Conservation (phyloP, 2,888 invertebrate species). For the Ophraella communa region DNA sequence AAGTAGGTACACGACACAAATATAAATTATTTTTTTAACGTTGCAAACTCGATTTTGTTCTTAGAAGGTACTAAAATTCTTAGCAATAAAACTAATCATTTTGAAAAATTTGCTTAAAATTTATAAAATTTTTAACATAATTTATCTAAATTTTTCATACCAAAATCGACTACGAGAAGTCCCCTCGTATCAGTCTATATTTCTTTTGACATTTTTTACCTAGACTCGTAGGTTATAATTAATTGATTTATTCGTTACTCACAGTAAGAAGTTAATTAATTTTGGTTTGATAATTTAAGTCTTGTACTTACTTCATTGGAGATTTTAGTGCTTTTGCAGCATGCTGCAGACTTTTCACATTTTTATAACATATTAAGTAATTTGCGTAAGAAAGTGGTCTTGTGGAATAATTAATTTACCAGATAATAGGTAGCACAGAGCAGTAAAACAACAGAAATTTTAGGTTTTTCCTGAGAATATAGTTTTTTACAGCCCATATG, state of each 20-base stretch:
- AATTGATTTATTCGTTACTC: slow-evolving; percentile 24
- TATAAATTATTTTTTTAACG: too few relatives aligned
- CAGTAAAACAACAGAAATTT: background rate
- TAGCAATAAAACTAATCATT: too few relatives aligned
- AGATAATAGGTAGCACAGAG: background rate
- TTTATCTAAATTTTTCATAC: too few relatives aligned
- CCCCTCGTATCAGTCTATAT: background rate
- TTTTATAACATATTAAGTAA: background rate
- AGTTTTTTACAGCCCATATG: background rate
- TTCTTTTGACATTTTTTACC: slow-evolving; percentile 29
- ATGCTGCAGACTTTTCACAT: background rate
- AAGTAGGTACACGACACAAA: too few relatives aligned
- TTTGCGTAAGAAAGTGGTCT: background rate
- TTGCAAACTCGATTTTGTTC: too few relatives aligned
- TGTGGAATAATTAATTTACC: background rate
- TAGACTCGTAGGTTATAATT: slow-evolving; percentile 22
- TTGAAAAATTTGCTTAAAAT: too few relatives aligned
- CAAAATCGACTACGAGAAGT: too few relatives aligned
- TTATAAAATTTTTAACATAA: too few relatives aligned
- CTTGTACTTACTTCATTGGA: background rate
- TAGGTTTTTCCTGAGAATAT: background rate
- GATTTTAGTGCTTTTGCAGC: background rate
- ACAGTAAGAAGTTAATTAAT: slow-evolving; percentile 24
- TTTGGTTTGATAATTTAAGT: slow-evolving; percentile 10
- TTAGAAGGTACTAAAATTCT: too few relatives aligned